Evolutionary conservation across 2,888 invertebrate species (phyloP).

Genomic region (Anthophora plumipes): DNA sequence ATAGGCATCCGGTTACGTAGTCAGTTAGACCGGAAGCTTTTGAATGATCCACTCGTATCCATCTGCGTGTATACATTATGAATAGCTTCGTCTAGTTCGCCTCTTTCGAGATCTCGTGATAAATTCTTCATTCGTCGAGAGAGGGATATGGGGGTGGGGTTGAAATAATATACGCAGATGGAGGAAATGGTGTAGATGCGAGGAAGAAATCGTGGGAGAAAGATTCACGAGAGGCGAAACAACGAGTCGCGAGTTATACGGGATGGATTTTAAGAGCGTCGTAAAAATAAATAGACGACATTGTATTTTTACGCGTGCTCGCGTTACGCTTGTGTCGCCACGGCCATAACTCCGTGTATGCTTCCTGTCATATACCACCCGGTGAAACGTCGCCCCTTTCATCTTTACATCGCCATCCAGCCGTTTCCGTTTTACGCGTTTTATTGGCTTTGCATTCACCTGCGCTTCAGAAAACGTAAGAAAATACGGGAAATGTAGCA

Average conservation of each 20-base stretch:
- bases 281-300: slow-evolving; percentile 28
- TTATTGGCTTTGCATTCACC: slow-evolving; percentile 48
- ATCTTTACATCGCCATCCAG: slow-evolving; percentile 37
- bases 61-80: slow-evolving; percentile 29
- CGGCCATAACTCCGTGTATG: not conserved
- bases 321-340: not conserved
- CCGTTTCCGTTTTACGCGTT: slow-evolving; percentile 46
- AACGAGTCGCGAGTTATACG: slow-evolving; percentile 1
- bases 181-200: too few relatives aligned
- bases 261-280: slow-evolving; percentile 23
- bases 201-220: not conserved
- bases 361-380: not conserved
- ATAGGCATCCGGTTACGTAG: not conserved
- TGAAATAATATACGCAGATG: not conserved
- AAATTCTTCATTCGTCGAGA: slow-evolving; percentile 48
- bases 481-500: too few relatives aligned
- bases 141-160: too few relatives aligned
- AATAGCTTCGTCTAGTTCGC: slow-evolving; percentile 34
- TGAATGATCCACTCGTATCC: slow-evolving; percentile 59
- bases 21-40: slow-evolving; percentile 36
- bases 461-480: slow-evolving; percentile 1
- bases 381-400: slow-evolving; percentile 40
- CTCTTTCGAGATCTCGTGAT: slow-evolving; percentile 19
- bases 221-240: not conserved
- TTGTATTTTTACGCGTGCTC: slow-evolving; percentile 28